phyloP scores from a whole-genome alignment of 1,140 invertebrate genomes.

The Drosophila parabipectinata region DNA sequence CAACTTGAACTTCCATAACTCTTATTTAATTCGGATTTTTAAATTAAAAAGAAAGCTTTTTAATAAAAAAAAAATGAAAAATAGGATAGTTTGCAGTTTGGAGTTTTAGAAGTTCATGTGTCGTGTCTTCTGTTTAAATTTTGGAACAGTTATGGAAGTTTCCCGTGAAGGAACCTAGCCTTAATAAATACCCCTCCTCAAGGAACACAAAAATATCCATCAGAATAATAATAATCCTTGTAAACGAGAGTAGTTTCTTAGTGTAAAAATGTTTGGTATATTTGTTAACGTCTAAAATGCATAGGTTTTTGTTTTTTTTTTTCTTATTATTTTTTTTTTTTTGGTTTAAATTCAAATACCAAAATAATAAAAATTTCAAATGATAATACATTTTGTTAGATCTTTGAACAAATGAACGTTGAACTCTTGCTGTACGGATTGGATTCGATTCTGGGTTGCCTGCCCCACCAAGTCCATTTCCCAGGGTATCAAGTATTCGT shows the following conservation, averaged over 20 bases:
- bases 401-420: slow-evolving; percentile 27
- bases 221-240: background rate
- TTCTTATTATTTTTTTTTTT: background rate
- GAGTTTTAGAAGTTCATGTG: slow-evolving; percentile 7
- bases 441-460: slow-evolving; percentile 17
- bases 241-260: background rate
- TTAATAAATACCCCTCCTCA: too few species aligned
- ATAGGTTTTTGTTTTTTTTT: background rate
- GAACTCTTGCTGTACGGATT: slow-evolving; percentile 37
- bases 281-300: slow-evolving; percentile 6
- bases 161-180: background rate
- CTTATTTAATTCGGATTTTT: background rate
- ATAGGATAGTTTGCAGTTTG: background rate
- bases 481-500: slow-evolving; percentile 22
- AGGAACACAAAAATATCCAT: background rate
- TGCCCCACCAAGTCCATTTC: slow-evolving; percentile 28
- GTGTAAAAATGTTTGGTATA: slow-evolving; percentile 6
- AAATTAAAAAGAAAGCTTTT: background rate
- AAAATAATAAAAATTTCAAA: slow-evolving; percentile 1
- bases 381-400: slow-evolving; percentile 22
- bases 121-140: background rate
- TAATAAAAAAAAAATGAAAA: background rate
- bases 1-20: background rate
- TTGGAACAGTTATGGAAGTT: slow-evolving; percentile 5
- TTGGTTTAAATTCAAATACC: background rate